Percentiles rank a stretch among this genome's conserved stretches.
phyloP scores from a whole-genome alignment of 1,140 invertebrate genomes.

The Schlechtendalia chinensis region DNA sequence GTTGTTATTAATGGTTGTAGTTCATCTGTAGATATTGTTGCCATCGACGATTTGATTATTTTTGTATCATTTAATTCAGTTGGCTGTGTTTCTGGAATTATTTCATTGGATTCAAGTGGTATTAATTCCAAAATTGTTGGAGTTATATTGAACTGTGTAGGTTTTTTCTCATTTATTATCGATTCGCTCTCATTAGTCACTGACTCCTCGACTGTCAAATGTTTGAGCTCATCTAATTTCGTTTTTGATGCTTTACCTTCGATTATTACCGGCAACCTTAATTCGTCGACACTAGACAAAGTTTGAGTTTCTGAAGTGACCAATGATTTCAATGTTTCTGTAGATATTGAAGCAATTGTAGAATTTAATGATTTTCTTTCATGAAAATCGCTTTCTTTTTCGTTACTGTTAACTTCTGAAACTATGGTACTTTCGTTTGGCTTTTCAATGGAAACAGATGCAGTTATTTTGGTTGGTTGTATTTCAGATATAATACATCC shows the following conservation, averaged over 20 bases:
- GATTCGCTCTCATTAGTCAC: neutral
- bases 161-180: neutral
- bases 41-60: too few relatives aligned
- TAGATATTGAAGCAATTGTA: neutral
- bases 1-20: too few relatives aligned
- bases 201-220: conserved; percentile 26
- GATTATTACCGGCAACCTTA: conserved; percentile 8
- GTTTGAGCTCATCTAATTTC: neutral
- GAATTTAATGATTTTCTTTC: neutral
- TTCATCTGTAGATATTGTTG: too few relatives aligned
- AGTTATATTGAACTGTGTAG: neutral
- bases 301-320: conserved; percentile 32
- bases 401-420: conserved; percentile 1
- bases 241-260: neutral
- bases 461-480: neutral
- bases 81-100: neutral
- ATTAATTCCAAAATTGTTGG: neutral
- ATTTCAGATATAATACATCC: neutral
- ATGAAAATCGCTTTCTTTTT: conserved; percentile 1
- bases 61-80: neutral
- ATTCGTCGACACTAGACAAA: conserved; percentile 6
- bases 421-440: neutral
- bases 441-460: conserved; percentile 1
- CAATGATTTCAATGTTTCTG: conserved; percentile 38
- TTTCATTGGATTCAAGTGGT: conserved; percentile 5